These are phyloP conservation scores for Theropithecus gelada DNA, from an alignment of 2,113 vertebrate genomes.

Conservation along the genomic window DNA sequence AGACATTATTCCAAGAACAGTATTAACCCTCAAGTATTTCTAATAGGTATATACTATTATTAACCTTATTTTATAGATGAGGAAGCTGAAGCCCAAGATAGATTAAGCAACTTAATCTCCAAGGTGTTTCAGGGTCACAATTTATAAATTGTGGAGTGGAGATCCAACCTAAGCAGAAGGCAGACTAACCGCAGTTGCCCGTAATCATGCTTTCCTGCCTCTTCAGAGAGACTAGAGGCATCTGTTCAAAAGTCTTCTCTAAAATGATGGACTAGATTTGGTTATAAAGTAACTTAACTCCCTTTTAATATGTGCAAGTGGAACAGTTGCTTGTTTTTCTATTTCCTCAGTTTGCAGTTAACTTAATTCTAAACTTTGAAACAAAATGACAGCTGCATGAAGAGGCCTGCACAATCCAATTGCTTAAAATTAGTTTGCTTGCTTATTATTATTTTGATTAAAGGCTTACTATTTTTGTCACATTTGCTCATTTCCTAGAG, in stretches of 20 bases:
- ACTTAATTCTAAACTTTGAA: constrained; percentile 39
- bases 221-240: neutral
- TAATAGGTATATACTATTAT: neutral
- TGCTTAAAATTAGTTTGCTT: constrained; percentile 21
- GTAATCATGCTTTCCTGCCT: no score
- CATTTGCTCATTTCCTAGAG: neutral
- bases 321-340: constrained; percentile 13
- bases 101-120: neutral
- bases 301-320: neutral
- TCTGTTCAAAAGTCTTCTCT: neutral
- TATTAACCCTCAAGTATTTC: neutral
- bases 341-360: neutral
- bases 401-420: neutral
- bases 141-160: neutral
- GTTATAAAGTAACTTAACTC: neutral
- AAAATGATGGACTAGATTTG: neutral
- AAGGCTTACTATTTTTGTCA: neutral
- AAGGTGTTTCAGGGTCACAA: neutral
- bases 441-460: constrained; percentile 18
- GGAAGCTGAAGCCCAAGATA: neutral
- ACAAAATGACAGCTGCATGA: neutral
- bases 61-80: neutral
- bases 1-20: neutral
- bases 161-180: neutral
- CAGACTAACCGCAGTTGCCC: neutral